Evolutionary conservation across 2,113 vertebrate genomes (phyloP).

Genomic region (Cisticola juncidis): DNA sequence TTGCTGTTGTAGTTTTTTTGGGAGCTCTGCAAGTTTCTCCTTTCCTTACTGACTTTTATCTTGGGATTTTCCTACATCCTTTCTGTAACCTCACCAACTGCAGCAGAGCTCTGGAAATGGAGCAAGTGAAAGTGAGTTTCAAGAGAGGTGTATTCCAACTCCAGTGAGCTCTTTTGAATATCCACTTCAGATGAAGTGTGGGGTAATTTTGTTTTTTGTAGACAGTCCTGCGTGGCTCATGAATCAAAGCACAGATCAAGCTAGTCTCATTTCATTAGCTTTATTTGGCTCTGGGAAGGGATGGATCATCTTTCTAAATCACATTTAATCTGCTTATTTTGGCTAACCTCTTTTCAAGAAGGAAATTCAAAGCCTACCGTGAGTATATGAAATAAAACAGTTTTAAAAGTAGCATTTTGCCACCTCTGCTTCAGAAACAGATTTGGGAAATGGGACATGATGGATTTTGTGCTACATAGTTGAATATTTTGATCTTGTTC

Average conservation of each 20-base stretch:
- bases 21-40: neutral
- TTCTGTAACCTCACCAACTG: neutral
- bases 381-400: neutral
- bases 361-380: slow-evolving; percentile 20
- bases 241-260: slow-evolving; percentile 72
- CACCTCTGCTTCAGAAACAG: neutral
- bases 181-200: neutral
- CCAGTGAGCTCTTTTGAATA: neutral
- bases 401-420: slow-evolving; percentile 14
- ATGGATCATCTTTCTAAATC: slow-evolving; percentile 76
- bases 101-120: neutral
- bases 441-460: neutral
- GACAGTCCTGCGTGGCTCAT: slow-evolving; percentile 1
- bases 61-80: neutral
- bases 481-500: neutral
- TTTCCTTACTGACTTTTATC: neutral
- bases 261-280: slow-evolving; percentile 79
- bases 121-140: neutral
- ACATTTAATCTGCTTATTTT: slow-evolving; percentile 82
- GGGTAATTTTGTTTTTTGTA: neutral
- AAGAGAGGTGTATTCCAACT: neutral
- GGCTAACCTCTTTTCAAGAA: slow-evolving; percentile 73
- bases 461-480: neutral
- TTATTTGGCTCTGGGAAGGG: slow-evolving; percentile 79
- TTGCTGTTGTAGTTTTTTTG: neutral